A percentile compares a stretch with the other conserved stretches of the same genome.
Conservation (phyloP, 2,113 vertebrate genomes). For the Mormyrus iriodes region DNA sequence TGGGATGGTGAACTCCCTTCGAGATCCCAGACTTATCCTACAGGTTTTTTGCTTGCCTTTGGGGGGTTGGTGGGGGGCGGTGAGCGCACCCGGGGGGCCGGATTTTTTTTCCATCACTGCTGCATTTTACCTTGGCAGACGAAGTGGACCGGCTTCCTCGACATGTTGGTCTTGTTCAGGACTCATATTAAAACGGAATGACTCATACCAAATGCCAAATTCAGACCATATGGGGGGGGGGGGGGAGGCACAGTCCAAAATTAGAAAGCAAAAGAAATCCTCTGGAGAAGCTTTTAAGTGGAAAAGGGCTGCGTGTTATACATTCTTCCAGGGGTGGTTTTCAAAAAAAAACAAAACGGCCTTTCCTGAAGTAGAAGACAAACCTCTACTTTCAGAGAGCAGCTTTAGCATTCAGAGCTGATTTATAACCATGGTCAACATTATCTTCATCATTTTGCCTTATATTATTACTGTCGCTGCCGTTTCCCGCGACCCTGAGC, state of each 20-base stretch:
- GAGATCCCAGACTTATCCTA: not conserved
- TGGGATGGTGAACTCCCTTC: not conserved
- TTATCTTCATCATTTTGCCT: conserved; percentile 4
- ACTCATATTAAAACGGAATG: conserved; percentile 24
- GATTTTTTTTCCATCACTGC: not conserved
- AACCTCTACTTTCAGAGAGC: not conserved
- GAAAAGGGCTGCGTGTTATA: conserved; percentile 6
- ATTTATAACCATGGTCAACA: not conserved
- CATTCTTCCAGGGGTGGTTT: conserved; percentile 15
- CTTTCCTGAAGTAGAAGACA: not conserved
- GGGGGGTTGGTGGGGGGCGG: not conserved
- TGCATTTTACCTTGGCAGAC: not conserved
- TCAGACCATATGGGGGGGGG: conserved; percentile 23
- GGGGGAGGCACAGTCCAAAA: conserved; percentile 16
- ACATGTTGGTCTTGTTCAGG: conserved; percentile 14
- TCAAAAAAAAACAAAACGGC: not conserved
- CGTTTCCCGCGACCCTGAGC: not conserved
- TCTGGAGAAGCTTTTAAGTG: conserved; percentile 16
- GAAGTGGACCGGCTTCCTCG: not conserved
- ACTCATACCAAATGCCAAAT: conserved; percentile 21
- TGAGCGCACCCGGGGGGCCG: not conserved
- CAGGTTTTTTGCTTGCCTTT: not conserved
- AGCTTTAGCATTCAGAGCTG: not conserved
- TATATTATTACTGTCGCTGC: not conserved
- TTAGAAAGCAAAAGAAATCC: conserved; percentile 21